Evolutionary conservation across 1,140 invertebrate genomes (phyloP).

Genomic region (Schlechtendalia chinensis): DNA sequence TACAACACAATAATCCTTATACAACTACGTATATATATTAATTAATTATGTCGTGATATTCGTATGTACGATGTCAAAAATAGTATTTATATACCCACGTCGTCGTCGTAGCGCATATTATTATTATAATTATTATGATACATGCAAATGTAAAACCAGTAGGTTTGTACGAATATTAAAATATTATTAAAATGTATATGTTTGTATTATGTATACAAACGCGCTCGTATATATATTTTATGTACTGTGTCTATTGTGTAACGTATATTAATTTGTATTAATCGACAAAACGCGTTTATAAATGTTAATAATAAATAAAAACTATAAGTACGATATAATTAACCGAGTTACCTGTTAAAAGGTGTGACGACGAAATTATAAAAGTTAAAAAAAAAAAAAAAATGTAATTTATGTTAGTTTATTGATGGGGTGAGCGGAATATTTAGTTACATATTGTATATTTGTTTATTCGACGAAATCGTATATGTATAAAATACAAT

Average conservation of each 20-base stretch:
- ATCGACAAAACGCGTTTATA: background rate
- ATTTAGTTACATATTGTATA: slow-evolving; percentile 32
- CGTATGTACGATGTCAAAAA: background rate
- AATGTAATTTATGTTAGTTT: slow-evolving; percentile 17
- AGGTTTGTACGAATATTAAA: slow-evolving; percentile 26
- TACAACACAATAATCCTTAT: background rate
- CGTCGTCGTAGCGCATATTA: slow-evolving; percentile 2
- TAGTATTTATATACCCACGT: slow-evolving; percentile 18
- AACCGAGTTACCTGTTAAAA: background rate
- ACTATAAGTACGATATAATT: background rate
- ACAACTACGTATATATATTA: too few relatives aligned
- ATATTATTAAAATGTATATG: background rate
- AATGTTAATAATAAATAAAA: background rate
- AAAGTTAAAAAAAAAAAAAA: slow-evolving; percentile 6
- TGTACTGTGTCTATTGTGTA: background rate
- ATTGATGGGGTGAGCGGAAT: slow-evolving; percentile 2
- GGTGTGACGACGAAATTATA: background rate
- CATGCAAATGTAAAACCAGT: slow-evolving; percentile 5
- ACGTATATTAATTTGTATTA: background rate
- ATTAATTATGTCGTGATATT: background rate
- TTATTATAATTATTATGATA: slow-evolving; percentile 10
- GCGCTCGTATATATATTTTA: background rate
- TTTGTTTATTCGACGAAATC: slow-evolving; percentile 10
- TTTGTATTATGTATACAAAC: background rate
- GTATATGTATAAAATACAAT: slow-evolving; percentile 14